phyloP scores from a whole-genome alignment of 1,140 invertebrate genomes.

The Neoseiulus cucumeris region DNA sequence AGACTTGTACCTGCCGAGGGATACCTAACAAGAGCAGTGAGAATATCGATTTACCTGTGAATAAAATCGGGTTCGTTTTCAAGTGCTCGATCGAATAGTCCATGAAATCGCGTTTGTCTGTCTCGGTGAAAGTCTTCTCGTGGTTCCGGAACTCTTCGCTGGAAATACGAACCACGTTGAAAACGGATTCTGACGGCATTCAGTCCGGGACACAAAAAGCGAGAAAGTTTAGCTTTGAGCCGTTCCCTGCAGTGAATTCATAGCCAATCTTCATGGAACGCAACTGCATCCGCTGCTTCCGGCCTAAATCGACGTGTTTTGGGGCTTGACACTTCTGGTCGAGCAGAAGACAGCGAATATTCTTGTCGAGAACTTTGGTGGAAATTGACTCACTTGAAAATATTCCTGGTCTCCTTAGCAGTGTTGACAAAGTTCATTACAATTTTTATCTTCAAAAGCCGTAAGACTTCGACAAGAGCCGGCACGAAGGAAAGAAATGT shows the following conservation, averaged over 20 bases:
- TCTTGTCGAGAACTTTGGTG: background rate
- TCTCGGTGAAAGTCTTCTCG: background rate
- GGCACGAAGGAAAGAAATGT: background rate
- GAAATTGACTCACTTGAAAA: background rate
- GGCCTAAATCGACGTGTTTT: background rate
- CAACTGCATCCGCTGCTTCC: too few species aligned
- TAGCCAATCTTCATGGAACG: too few species aligned
- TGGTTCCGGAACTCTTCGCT: background rate
- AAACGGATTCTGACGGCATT: too few species aligned
- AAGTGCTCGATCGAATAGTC: background rate
- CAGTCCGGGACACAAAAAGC: too few species aligned
- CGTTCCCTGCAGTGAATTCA: too few species aligned
- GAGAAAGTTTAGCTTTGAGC: too few species aligned
- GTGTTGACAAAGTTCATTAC: background rate
- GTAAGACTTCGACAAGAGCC: background rate
- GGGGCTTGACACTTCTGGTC: background rate
- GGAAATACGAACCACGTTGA: background rate
- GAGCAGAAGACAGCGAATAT: background rate
- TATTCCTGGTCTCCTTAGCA: background rate
- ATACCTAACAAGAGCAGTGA: too few species aligned
- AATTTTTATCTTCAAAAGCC: background rate
- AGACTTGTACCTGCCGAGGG: too few species aligned
- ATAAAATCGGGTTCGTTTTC: background rate
- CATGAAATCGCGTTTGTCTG: background rate
- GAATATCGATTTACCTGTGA: background rate